Evolutionary conservation across 2,888 invertebrate species (phyloP).

Genomic region (Pinctada fucata): DNA sequence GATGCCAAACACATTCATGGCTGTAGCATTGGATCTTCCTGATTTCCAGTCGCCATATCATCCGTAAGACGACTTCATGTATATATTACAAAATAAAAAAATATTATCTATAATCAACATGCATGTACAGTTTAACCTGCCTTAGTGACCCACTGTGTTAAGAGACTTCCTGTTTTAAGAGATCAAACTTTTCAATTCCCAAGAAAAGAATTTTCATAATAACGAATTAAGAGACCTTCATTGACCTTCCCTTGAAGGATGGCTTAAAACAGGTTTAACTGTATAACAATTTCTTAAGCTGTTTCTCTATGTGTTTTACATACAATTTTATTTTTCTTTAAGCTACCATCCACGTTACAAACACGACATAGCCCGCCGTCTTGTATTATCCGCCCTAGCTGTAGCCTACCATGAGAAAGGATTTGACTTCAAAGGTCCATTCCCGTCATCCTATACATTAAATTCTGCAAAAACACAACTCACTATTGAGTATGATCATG

Average conservation of each 20-base stretch:
- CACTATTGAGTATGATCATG: slow-evolving; percentile 48
- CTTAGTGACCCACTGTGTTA: too few species aligned
- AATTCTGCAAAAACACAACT: slow-evolving; percentile 15
- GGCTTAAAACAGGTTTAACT: too few species aligned
- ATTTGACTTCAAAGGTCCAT: slow-evolving; percentile 65
- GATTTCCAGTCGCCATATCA: slow-evolving; percentile 59
- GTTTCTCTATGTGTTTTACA: too few species aligned
- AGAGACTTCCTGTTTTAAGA: too few species aligned
- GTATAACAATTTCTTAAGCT: too few species aligned
- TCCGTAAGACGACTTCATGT: slow-evolving; percentile 37
- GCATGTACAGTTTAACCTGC: too few species aligned
- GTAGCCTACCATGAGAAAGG: slow-evolving; percentile 64
- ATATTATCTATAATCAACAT: too few species aligned
- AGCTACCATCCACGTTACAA: slow-evolving; percentile 70
- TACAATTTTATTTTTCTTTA: background rate
- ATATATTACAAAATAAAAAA: too few species aligned
- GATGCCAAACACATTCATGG: slow-evolving; percentile 64
- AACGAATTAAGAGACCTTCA: too few species aligned
- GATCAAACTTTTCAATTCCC: too few species aligned
- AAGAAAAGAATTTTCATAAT: too few species aligned
- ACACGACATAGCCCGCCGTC: slow-evolving; percentile 63
- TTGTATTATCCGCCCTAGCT: slow-evolving; percentile 61
- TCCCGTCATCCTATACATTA: slow-evolving; percentile 47
- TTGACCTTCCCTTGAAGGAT: too few species aligned
- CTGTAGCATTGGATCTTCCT: slow-evolving; percentile 68